Evolutionary conservation across 2,113 vertebrate species (phyloP).

Genomic region (Todiramphus chloris): DNA sequence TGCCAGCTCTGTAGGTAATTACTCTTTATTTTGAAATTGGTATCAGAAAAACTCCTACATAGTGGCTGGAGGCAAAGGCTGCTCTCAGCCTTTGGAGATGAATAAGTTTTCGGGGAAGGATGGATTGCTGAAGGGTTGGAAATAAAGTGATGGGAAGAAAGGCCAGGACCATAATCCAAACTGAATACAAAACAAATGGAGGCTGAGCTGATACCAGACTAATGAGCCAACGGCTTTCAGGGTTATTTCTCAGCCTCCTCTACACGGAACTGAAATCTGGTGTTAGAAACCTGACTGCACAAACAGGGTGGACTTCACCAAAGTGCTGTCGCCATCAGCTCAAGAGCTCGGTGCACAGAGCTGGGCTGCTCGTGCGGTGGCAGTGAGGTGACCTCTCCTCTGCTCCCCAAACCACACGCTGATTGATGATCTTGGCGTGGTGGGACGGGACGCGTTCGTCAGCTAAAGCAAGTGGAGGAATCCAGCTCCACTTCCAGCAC

Average conservation of each 20-base stretch:
- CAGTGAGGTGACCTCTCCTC: not conserved
- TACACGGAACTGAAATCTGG: not conserved
- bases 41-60: not conserved
- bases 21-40: not conserved
- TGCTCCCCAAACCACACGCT: not conserved
- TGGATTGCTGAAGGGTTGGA: not conserved
- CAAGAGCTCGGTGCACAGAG: not conserved
- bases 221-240: not conserved
- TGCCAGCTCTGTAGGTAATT: not conserved
- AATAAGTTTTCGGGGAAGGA: not conserved
- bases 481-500: not conserved
- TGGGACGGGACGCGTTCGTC: not conserved
- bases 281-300: not conserved
- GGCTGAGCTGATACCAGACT: not conserved
- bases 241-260: not conserved
- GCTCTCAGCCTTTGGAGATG: not conserved
- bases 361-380: not conserved
- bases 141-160: not conserved
- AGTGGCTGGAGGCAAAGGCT: not conserved
- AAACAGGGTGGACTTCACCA: not conserved
- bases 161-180: not conserved
- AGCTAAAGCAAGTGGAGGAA: not conserved
- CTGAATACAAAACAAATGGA: not conserved
- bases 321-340: not conserved
- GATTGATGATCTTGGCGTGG: not conserved